phyloP scores from a whole-genome alignment of 1,140 invertebrate species.

The Propsilocerus akamusi region DNA sequence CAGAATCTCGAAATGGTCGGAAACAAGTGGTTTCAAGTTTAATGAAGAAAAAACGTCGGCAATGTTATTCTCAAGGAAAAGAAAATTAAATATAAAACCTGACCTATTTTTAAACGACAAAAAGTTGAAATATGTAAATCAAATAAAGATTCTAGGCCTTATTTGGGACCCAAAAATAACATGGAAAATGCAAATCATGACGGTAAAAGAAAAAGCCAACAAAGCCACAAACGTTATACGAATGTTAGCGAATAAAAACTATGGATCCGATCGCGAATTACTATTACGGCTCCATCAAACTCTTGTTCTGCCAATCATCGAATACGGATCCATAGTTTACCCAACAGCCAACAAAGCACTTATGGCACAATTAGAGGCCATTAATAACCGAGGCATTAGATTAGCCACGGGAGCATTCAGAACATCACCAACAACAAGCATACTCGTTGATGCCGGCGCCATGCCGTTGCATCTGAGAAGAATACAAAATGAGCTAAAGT shows the following conservation, averaged over 20 bases:
- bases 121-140: neutral
- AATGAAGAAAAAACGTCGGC: neutral
- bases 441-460: conserved; percentile 7
- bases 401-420: conserved; percentile 5
- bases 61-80: neutral
- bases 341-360: conserved; percentile 4
- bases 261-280: conserved; percentile 4
- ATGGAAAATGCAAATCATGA: neutral
- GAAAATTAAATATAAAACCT: neutral
- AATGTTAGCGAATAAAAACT: conserved; percentile 8
- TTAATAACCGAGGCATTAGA: conserved; percentile 6
- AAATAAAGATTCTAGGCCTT: neutral
- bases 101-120: neutral
- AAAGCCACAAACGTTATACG: conserved; percentile 6
- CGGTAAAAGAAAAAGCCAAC: neutral
- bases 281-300: conserved; percentile 6
- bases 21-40: neutral
- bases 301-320: no score
- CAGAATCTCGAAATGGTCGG: neutral
- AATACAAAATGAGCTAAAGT: neutral
- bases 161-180: neutral
- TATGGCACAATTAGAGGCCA: conserved; percentile 6
- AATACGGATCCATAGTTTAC: no score
- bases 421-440: conserved; percentile 4
- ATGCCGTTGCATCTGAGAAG: neutral